These are phyloP conservation scores for Dryomyza anilis DNA, from an alignment of 2,888 invertebrate species.

Conservation along the genomic window DNA sequence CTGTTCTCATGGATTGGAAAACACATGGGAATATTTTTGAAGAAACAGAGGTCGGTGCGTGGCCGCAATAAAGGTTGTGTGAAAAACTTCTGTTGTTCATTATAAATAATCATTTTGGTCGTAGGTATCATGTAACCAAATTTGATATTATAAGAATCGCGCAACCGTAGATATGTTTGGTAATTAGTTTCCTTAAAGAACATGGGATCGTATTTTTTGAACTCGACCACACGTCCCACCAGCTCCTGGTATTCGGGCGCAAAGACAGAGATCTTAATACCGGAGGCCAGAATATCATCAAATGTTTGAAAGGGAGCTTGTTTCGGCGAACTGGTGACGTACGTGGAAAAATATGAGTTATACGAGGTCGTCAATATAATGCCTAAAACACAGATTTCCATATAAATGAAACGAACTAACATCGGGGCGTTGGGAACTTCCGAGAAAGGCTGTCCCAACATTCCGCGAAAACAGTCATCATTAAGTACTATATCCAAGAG, in stretches of 20 bases:
- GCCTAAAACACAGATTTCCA: slow-evolving; percentile 50
- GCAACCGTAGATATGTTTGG: slow-evolving; percentile 36
- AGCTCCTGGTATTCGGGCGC: slow-evolving; percentile 43
- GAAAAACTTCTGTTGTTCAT: slow-evolving; percentile 43
- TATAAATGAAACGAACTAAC: slow-evolving; percentile 45
- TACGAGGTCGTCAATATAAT: slow-evolving; percentile 51
- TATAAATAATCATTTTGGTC: slow-evolving; percentile 28
- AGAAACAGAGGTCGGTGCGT: slow-evolving; percentile 47
- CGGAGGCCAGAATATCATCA: slow-evolving; percentile 46
- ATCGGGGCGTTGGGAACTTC: slow-evolving; percentile 43
- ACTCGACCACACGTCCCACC: slow-evolving; percentile 27
- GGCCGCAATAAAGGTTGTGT: slow-evolving; percentile 45
- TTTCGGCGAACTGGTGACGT: slow-evolving; percentile 50
- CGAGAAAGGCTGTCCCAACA: slow-evolving; percentile 49
- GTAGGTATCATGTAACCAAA: slow-evolving; percentile 46
- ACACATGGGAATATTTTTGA: slow-evolving; percentile 43
- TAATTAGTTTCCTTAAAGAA: slow-evolving; percentile 42
- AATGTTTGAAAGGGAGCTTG: slow-evolving; percentile 38
- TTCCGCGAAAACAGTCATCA: slow-evolving; percentile 50
- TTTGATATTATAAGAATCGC: slow-evolving; percentile 45
- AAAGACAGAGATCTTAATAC: slow-evolving; percentile 42
- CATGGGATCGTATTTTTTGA: slow-evolving; percentile 42
- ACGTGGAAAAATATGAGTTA: slow-evolving; percentile 52
- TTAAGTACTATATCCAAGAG: slow-evolving; percentile 45
- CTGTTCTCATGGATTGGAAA: slow-evolving; percentile 53